Evolutionary conservation across 2,888 invertebrate species (phyloP).

Genomic region (Strigamia crassipes): DNA sequence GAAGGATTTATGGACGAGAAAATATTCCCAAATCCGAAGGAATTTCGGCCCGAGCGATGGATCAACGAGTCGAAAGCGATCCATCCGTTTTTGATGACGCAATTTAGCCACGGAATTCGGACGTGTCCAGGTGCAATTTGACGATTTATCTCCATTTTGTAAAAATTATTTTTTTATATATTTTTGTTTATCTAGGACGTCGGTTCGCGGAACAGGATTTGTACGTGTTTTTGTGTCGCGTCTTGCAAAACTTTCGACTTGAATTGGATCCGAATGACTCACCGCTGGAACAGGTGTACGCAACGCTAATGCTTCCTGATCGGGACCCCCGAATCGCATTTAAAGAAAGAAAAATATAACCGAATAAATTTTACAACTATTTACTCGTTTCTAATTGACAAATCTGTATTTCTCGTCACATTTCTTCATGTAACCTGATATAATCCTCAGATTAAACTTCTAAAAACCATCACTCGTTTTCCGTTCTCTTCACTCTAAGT

Average conservation of each 20-base stretch:
- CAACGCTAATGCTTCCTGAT: slow-evolving; percentile 63
- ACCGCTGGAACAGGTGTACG: slow-evolving; percentile 60
- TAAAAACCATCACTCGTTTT: neutral
- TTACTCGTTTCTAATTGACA: too few species aligned
- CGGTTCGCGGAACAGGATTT: slow-evolving; percentile 65
- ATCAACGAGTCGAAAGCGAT: slow-evolving; percentile 54
- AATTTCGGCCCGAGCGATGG: slow-evolving; percentile 62
- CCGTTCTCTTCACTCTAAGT: neutral
- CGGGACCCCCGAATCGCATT: slow-evolving; percentile 58
- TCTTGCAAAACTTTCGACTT: slow-evolving; percentile 61
- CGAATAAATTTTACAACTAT: too few species aligned
- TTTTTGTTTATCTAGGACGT: slow-evolving; percentile 57
- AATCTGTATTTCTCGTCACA: too few species aligned
- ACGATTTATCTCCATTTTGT: too few species aligned
- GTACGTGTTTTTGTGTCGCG: slow-evolving; percentile 60
- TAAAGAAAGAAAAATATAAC: slow-evolving; percentile 48
- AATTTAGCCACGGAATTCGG: slow-evolving; percentile 64
- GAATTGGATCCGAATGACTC: slow-evolving; percentile 57
- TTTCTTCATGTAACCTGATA: neutral
- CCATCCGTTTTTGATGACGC: slow-evolving; percentile 63
- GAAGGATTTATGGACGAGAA: slow-evolving; percentile 56
- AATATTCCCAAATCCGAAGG: slow-evolving; percentile 58
- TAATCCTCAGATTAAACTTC: neutral
- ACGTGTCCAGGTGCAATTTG: slow-evolving; percentile 62
- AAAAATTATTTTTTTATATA: neutral